phyloP scores from a whole-genome alignment of 2,888 invertebrate genomes.

The Caenorhabditis sp. region DNA sequence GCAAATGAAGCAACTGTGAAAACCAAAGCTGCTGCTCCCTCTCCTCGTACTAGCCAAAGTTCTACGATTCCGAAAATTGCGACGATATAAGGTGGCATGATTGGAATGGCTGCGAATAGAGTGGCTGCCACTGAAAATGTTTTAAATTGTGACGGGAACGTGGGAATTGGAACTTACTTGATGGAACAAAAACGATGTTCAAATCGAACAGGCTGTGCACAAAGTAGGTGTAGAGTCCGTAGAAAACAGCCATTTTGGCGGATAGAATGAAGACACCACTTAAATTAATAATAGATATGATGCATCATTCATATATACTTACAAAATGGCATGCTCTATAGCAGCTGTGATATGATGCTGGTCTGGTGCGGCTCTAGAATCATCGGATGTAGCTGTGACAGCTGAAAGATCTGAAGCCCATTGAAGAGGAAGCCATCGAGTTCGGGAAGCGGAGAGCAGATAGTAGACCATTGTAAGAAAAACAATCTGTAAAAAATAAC shows the following conservation, averaged over 20 bases:
- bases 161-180: constrained; percentile 65
- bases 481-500: constrained; percentile 88
- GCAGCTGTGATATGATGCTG: constrained; percentile 83
- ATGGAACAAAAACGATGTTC: constrained; percentile 92
- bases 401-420: constrained; percentile 71
- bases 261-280: constrained; percentile 97
- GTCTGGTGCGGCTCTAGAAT: constrained; percentile 20
- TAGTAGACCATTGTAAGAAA: constrained; percentile 98
- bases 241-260: constrained; percentile 96
- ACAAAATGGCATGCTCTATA: constrained; percentile 85
- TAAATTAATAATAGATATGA: constrained; percentile 49
- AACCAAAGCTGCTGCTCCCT: constrained; percentile 86
- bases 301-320: constrained; percentile 35
- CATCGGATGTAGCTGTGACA: constrained; percentile 32
- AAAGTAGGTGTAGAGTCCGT: constrained; percentile 98
- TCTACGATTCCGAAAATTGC: constrained; percentile 95
- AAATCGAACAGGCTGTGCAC: constrained; percentile 95
- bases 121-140: constrained; percentile 90
- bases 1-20: constrained; percentile 90
- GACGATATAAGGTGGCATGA: constrained; percentile 96
- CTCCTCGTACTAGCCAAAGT: constrained; percentile 89
- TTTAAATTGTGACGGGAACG: background rate
- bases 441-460: constrained; percentile 91
- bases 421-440: constrained; percentile 93
- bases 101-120: constrained; percentile 95